phyloP scores from a whole-genome alignment of 2,113 vertebrate species.

The Atractosteus spatula region DNA sequence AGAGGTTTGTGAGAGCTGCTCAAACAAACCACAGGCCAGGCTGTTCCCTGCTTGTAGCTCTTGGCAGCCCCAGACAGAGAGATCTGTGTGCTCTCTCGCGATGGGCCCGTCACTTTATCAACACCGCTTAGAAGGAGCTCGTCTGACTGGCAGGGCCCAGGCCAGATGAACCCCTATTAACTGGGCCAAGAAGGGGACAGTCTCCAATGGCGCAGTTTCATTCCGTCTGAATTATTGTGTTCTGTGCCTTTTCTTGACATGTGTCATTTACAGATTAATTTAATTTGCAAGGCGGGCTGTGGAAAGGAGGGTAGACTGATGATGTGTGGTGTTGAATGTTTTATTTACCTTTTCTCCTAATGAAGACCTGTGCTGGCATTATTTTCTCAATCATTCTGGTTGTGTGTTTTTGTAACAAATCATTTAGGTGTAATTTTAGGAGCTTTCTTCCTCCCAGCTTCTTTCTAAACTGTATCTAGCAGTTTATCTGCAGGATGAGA shows the following conservation, averaged over 20 bases:
- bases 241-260: slow-evolving; percentile 3
- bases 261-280: slow-evolving; percentile 5
- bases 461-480: too few relatives aligned
- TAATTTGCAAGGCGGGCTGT: neutral
- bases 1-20: slow-evolving; percentile 53
- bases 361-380: too few relatives aligned
- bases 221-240: neutral
- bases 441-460: too few relatives aligned
- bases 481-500: too few relatives aligned
- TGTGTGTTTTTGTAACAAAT: too few relatives aligned
- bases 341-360: too few relatives aligned
- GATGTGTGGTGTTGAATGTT: too few relatives aligned
- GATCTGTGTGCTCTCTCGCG: slow-evolving; percentile 45
- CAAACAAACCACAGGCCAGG: slow-evolving; percentile 46
- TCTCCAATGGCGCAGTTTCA: neutral
- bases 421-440: too few relatives aligned
- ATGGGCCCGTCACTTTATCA: slow-evolving; percentile 7
- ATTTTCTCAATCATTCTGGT: too few relatives aligned
- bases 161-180: slow-evolving; percentile 31
- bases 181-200: neutral
- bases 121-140: neutral
- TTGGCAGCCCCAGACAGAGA: slow-evolving; percentile 54
- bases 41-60: slow-evolving; percentile 56
- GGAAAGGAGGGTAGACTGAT: neutral
- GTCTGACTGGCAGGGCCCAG: slow-evolving; percentile 10